These are phyloP conservation scores for Aldabrachelys gigantea DNA, from an alignment of 2,113 vertebrate genomes.

Conservation along the genomic window DNA sequence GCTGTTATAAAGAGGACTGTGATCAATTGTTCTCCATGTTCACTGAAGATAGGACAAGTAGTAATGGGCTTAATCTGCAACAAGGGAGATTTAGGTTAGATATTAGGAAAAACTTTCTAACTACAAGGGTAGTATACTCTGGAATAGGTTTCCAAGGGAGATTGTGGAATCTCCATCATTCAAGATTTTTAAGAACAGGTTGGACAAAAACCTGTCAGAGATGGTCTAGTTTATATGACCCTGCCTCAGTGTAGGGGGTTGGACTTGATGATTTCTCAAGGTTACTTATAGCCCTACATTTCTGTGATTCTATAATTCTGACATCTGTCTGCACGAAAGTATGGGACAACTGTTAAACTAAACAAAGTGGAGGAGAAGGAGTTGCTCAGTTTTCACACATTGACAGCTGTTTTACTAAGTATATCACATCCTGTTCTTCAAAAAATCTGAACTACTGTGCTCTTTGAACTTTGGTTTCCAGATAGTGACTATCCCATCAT, in stretches of 20 bases:
- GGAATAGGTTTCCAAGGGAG: background rate
- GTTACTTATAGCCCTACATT: background rate
- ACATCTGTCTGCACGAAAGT: background rate
- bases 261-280: background rate
- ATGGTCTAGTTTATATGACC: too few relatives aligned
- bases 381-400: background rate
- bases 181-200: background rate
- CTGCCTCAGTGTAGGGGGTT: too few relatives aligned
- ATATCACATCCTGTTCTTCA: background rate
- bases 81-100: background rate
- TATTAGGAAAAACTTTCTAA: background rate
- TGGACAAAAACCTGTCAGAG: background rate
- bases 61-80: background rate
- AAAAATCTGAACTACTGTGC: background rate
- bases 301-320: background rate
- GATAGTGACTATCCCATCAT: background rate
- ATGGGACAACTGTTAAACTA: background rate
- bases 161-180: background rate
- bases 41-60: background rate
- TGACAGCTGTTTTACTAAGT: background rate
- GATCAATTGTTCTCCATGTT: too few relatives aligned
- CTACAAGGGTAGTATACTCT: background rate
- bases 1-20: too few relatives aligned
- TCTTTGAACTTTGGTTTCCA: background rate
- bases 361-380: background rate